Conservation (phyloP, 2,797 vertebrate species). For the Pseudomugil tenellus region DNA sequence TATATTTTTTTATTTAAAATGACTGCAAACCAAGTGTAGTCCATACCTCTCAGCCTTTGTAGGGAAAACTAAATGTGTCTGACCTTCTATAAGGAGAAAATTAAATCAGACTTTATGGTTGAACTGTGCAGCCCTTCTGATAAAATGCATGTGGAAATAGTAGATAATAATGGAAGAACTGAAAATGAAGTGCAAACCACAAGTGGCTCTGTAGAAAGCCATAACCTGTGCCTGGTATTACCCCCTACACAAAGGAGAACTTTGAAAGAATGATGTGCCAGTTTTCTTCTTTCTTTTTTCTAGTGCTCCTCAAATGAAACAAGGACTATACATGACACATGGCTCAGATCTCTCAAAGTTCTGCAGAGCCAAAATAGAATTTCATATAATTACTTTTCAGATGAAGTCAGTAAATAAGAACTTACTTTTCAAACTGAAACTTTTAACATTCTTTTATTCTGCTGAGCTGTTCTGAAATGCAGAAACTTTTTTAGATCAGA, state of each 20-base stretch:
- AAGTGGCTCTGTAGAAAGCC: constrained; percentile 56
- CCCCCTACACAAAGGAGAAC: constrained; percentile 69
- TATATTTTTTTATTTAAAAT: not conserved
- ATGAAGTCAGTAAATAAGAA: not conserved
- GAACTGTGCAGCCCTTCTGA: not conserved
- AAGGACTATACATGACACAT: not conserved
- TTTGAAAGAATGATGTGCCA: constrained; percentile 71
- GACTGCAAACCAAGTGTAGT: not conserved
- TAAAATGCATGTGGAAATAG: constrained; percentile 8
- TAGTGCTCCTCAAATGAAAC: constrained; percentile 8
- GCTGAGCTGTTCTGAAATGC: not conserved
- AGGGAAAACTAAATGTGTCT: not conserved
- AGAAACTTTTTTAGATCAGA: not conserved
- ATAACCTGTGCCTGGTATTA: constrained; percentile 68
- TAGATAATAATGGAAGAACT: constrained; percentile 42
- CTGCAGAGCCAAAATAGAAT: not conserved
- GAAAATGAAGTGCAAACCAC: constrained; percentile 64
- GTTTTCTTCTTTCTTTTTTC: constrained; percentile 64
- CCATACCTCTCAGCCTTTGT: not conserved
- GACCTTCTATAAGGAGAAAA: constrained; percentile 11
- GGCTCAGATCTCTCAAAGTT: not conserved
- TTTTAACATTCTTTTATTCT: not conserved
- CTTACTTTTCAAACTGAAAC: not conserved
- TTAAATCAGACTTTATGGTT: constrained; percentile 1
- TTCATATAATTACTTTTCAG: not conserved